These are phyloP conservation scores for Leptinotarsa tumamoca DNA, from an alignment of 2,888 invertebrate species.

Conservation along the genomic window DNA sequence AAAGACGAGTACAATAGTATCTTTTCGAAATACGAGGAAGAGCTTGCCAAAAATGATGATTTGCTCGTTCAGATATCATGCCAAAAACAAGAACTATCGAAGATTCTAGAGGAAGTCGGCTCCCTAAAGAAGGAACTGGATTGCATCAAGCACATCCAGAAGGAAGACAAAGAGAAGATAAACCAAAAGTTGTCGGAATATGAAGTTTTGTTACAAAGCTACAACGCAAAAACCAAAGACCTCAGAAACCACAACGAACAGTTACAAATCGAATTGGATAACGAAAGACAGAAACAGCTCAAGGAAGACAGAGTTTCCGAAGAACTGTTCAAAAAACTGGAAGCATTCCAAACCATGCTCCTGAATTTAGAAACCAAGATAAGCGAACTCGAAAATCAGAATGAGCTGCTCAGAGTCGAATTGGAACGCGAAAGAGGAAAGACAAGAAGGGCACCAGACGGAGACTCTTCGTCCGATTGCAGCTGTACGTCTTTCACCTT, in stretches of 20 bases:
- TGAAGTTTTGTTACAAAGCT: slow-evolving; percentile 32
- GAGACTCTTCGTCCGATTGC: slow-evolving; percentile 31
- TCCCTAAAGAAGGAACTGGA: slow-evolving; percentile 37
- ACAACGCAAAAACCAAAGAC: slow-evolving; percentile 31
- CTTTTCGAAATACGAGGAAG: slow-evolving; percentile 34
- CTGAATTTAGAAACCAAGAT: slow-evolving; percentile 31
- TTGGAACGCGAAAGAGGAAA: slow-evolving; percentile 30
- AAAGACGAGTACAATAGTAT: slow-evolving; percentile 32
- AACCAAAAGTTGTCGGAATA: slow-evolving; percentile 33
- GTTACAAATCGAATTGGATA: slow-evolving; percentile 26
- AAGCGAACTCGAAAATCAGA: slow-evolving; percentile 35
- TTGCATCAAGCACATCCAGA: slow-evolving; percentile 34
- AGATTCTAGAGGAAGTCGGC: slow-evolving; percentile 27
- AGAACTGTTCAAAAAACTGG: slow-evolving; percentile 26
- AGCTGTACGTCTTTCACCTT: slow-evolving; percentile 19
- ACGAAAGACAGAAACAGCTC: slow-evolving; percentile 21
- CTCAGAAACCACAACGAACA: slow-evolving; percentile 36
- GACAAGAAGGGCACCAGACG: slow-evolving; percentile 14
- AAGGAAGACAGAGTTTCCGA: slow-evolving; percentile 28
- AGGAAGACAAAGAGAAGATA: slow-evolving; percentile 33
- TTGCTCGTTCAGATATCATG: slow-evolving; percentile 18
- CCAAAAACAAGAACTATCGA: slow-evolving; percentile 25
- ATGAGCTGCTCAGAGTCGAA: slow-evolving; percentile 30
- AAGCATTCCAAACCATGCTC: slow-evolving; percentile 25
- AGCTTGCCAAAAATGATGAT: slow-evolving; percentile 35